Evolutionary conservation across 2,797 vertebrate genomes (phyloP).

Genomic region (Rhabdomys pumilio): DNA sequence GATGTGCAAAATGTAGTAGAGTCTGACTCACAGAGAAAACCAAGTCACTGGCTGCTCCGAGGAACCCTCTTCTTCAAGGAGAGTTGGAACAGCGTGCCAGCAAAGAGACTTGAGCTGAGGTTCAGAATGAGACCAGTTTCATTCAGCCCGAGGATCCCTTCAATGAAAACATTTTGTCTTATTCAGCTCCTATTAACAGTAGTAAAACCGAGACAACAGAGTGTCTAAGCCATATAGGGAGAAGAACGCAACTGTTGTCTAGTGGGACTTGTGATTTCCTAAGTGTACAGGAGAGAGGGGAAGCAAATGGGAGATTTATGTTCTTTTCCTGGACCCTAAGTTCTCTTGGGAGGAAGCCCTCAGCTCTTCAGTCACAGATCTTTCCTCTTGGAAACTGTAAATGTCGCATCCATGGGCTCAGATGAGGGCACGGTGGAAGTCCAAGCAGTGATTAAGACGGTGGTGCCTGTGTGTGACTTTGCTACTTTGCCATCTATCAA

Average conservation of each 20-base stretch:
- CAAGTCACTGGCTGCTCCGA: not conserved
- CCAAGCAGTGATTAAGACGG: not conserved
- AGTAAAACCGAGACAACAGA: constrained; percentile 39
- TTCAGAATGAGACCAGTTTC: not conserved
- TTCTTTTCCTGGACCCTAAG: constrained; percentile 4
- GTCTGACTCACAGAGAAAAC: not conserved
- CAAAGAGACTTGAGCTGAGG: not conserved
- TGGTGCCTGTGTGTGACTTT: constrained; percentile 54
- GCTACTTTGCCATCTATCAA: not conserved
- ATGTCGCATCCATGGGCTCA: not conserved
- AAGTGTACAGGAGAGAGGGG: not conserved
- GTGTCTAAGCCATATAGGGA: not conserved
- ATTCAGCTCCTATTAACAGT: constrained; percentile 13
- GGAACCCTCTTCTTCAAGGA: not conserved
- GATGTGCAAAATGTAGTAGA: not conserved
- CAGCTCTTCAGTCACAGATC: not conserved
- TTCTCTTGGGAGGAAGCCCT: not conserved
- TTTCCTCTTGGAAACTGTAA: not conserved
- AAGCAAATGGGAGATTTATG: constrained; percentile 31
- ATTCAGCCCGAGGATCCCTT: not conserved
- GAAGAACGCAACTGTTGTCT: not conserved
- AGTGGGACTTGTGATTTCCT: not conserved
- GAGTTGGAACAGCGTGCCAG: not conserved
- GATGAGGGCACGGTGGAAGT: not conserved
- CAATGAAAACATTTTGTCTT: not conserved